Evolutionary conservation across 2,888 invertebrate species (phyloP).

Genomic region (Calameuta pallipes): DNA sequence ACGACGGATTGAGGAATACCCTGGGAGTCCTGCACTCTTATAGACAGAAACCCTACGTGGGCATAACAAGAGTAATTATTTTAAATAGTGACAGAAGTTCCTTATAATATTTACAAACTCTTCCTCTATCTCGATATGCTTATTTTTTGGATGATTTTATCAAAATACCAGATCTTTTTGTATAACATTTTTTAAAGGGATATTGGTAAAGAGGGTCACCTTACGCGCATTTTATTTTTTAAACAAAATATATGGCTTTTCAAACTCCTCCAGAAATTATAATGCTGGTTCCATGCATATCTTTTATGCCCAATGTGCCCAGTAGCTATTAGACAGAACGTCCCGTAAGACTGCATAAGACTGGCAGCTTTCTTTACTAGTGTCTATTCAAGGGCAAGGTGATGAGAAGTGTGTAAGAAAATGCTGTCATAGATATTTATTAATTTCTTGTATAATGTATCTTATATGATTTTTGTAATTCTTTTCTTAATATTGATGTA

Average conservation of each 20-base stretch:
- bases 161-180: not conserved
- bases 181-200: not conserved
- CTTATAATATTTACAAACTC: not conserved
- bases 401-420: not conserved
- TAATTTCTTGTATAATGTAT: not conserved
- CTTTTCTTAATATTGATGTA: not conserved
- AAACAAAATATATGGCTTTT: not conserved
- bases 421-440: not conserved
- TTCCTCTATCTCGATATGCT: not conserved
- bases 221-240: not conserved
- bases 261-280: not conserved
- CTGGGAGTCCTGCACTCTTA: constrained; percentile 53
- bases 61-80: constrained; percentile 42
- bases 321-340: not conserved
- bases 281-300: not conserved
- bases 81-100: not conserved
- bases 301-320: not conserved
- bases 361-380: not conserved
- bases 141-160: not conserved
- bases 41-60: constrained; percentile 57
- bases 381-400: not conserved
- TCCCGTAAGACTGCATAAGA: not conserved
- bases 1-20: constrained; percentile 61
- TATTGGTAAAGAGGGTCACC: not conserved
- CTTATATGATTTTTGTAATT: not conserved